Evolutionary conservation across 2,888 invertebrate genomes (phyloP).

Genomic region (Lasioglossum calceatum): DNA sequence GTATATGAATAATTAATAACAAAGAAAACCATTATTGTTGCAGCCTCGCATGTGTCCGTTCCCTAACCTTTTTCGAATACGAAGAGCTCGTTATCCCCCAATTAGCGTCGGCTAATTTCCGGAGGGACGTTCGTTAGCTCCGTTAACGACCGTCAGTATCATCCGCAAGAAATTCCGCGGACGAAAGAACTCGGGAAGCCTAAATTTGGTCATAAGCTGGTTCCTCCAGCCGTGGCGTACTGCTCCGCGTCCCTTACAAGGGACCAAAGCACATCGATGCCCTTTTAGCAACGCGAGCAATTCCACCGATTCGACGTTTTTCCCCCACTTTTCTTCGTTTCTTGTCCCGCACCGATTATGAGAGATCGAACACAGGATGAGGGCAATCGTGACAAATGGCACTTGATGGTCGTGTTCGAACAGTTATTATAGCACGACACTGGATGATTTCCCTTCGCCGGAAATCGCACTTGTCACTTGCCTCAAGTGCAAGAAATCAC

Average conservation of each 20-base stretch:
- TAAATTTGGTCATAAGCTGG: constrained; percentile 60
- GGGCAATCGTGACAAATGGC: constrained; percentile 15
- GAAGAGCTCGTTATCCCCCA: constrained; percentile 64
- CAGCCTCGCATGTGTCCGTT: constrained; percentile 13
- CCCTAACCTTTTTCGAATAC: constrained; percentile 19
- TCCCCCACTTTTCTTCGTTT: neutral
- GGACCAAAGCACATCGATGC: constrained; percentile 30
- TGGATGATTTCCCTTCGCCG: neutral
- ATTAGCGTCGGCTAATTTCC: constrained; percentile 69
- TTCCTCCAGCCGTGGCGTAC: neutral
- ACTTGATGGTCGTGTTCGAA: neutral
- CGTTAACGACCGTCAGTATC: constrained; percentile 27
- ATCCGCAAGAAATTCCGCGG: constrained; percentile 47
- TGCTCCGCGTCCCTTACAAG: constrained; percentile 6
- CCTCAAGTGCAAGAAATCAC: neutral
- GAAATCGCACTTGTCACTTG: constrained; percentile 6
- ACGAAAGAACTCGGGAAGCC: constrained; percentile 60
- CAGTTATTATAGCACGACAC: neutral
- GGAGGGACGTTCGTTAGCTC: constrained; percentile 48
- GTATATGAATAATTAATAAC: constrained; percentile 1
- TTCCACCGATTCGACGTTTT: constrained; percentile 16
- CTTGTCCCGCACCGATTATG: neutral
- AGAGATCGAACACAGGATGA: neutral
- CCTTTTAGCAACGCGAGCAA: neutral
- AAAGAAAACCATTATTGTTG: neutral